A percentile compares a stretch with the other conserved stretches of the same genome.
These are phyloP conservation scores for Myripristis murdjan DNA, from an alignment of 2,797 vertebrate species.

Conservation along the genomic window DNA sequence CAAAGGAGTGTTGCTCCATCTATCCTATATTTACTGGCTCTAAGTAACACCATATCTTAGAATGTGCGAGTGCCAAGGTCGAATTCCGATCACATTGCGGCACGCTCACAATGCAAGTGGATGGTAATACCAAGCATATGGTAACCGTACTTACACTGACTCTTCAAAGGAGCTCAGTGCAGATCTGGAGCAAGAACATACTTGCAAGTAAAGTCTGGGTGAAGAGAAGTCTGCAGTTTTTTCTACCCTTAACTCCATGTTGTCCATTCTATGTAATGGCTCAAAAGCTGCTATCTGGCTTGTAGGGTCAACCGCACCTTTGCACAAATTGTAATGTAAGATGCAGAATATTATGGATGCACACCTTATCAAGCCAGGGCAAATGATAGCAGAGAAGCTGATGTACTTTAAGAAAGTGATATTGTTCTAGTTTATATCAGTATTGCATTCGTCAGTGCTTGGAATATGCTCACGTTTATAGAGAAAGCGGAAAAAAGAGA, in stretches of 20 bases:
- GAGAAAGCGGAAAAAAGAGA: background rate
- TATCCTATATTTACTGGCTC: constrained; percentile 31
- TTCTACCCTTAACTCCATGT: constrained; percentile 50
- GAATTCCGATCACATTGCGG: constrained; percentile 75
- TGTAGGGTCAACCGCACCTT: background rate
- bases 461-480: constrained; percentile 38
- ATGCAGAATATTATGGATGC: constrained; percentile 1
- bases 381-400: constrained; percentile 22
- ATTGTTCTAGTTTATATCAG: constrained; percentile 27
- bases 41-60: constrained; percentile 55
- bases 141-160: constrained; percentile 60
- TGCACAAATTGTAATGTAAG: constrained; percentile 13
- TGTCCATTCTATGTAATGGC: constrained; percentile 49
- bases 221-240: constrained; percentile 55
- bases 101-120: constrained; percentile 51
- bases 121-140: constrained; percentile 81
- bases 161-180: constrained; percentile 75
- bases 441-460: constrained; percentile 10
- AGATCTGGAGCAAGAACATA: constrained; percentile 76
- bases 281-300: constrained; percentile 21
- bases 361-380: background rate
- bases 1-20: constrained; percentile 1
- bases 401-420: constrained; percentile 16
- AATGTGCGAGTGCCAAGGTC: constrained; percentile 45
- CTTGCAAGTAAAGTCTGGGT: constrained; percentile 55